Conservation (phyloP, 2,797 vertebrate genomes). For the Selene dorsalis region DNA sequence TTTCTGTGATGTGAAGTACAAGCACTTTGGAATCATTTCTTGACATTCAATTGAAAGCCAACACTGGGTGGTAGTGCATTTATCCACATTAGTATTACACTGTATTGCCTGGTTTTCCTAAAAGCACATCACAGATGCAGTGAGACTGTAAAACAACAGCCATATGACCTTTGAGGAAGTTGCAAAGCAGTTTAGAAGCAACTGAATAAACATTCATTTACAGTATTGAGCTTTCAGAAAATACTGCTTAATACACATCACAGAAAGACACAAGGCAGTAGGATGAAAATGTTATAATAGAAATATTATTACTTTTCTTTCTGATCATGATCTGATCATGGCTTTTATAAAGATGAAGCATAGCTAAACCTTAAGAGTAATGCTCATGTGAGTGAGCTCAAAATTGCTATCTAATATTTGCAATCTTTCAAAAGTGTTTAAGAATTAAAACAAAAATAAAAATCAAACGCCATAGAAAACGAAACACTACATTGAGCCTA, state of each 20-base stretch:
- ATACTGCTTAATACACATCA: conserved; percentile 4
- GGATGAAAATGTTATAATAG: not conserved
- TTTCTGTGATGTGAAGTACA: conserved; percentile 79
- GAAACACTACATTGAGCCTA: not conserved
- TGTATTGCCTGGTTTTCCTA: not conserved
- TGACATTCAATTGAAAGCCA: not conserved
- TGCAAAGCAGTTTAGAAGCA: not conserved
- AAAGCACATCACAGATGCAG: not conserved
- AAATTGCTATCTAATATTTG: not conserved
- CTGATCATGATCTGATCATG: no score
- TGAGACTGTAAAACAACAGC: not conserved
- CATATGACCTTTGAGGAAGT: not conserved
- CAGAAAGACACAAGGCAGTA: conserved; percentile 10
- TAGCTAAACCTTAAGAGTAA: not conserved
- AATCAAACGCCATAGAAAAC: not conserved
- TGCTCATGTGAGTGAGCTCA: not conserved
- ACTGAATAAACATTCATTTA: conserved; percentile 10
- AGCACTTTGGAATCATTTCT: conserved; percentile 8
- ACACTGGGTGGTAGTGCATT: conserved; percentile 21
- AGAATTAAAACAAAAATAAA: not conserved
- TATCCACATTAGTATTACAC: conserved; percentile 1
- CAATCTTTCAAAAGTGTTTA: not conserved
- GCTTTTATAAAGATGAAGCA: not conserved
- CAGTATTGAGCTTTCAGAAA: conserved; percentile 15
- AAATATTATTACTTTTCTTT: not conserved